Percentiles rank a stretch among this genome's conserved stretches.
Evolutionary conservation across 1,140 invertebrate species (phyloP).

Genomic region (Acromyrmex echinatior): DNA sequence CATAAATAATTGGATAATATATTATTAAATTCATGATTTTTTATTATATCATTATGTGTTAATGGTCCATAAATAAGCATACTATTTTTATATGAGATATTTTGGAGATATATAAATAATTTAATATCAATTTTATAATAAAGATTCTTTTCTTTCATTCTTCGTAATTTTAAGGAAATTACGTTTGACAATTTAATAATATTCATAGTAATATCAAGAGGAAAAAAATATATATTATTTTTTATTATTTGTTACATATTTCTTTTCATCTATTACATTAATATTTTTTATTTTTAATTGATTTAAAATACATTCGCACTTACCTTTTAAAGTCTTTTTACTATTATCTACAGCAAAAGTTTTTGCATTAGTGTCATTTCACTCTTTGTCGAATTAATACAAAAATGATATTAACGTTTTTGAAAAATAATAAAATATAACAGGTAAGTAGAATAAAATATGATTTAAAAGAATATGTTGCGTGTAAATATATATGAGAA

Average conservation of each 20-base stretch:
- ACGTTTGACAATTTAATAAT: background rate
- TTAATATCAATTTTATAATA: background rate
- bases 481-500: background rate
- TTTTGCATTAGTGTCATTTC: background rate
- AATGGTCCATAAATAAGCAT: background rate
- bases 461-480: background rate
- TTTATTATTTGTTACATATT: background rate
- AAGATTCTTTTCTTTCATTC: background rate
- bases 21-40: background rate
- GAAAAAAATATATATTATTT: background rate
- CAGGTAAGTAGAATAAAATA: background rate
- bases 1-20: no score
- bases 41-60: no score
- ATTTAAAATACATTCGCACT: slow-evolving; percentile 2
- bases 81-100: background rate
- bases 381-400: background rate
- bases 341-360: background rate
- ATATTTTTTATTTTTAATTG: background rate
- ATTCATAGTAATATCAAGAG: background rate
- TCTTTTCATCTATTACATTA: background rate
- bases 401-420: background rate
- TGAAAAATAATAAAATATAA: slow-evolving; percentile 2
- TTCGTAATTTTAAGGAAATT: background rate
- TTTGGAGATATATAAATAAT: background rate
- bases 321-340: background rate